Evolutionary conservation across 2,113 vertebrate genomes (phyloP), one percentile per base, ranked within the genome.

Genomic region (Passer montanus): DNA sequence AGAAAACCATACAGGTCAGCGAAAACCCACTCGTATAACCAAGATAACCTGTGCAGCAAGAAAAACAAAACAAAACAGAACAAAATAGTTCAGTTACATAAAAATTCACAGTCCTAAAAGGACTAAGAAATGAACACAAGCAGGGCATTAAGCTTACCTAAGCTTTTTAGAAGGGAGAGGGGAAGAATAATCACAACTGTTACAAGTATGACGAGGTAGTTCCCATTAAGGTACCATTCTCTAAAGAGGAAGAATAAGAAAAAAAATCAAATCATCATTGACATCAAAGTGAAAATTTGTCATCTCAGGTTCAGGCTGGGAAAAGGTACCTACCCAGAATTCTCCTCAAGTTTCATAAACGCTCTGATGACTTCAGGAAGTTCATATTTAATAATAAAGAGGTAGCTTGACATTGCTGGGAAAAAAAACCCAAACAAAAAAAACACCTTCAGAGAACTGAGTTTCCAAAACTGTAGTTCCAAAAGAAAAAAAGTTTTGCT

Each of bases 361-460:
- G 99, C 96, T 88, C 98, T 98, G 87, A 99, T 99, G 52, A 99
- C 99, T 98, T 99, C 99, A 28, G 99, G 99, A 72, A 99, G 98
- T 96, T 99, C 99, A 21, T 99, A 99, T 97, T 99, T 99, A 92
- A 99, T 99, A 72, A 99, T 99, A 86, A 99, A 99, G 96, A 99
- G 98, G 98, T 99, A 99, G 98, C 99, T 99, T 84, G 99, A 99
- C 98, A 99, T 99, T 64, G 99, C 99, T 99, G 97, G 79, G 35
- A 37, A 96, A 96, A 91, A 58, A 87, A 39, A 11, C 2, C 33
- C 63, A 97, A 96, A 77, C 6, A 75, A 68, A 97, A 77, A 4
- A 50, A 9, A 53, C 19, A 63, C 7, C 9, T 68, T 95, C 63
- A 72, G 75, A 69, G 47, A 60, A 28, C 17, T 62, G 37, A 20